Base-by-base conservation (phyloP, 2,888 invertebrate species). In the Schizaphis graminum region DNA sequence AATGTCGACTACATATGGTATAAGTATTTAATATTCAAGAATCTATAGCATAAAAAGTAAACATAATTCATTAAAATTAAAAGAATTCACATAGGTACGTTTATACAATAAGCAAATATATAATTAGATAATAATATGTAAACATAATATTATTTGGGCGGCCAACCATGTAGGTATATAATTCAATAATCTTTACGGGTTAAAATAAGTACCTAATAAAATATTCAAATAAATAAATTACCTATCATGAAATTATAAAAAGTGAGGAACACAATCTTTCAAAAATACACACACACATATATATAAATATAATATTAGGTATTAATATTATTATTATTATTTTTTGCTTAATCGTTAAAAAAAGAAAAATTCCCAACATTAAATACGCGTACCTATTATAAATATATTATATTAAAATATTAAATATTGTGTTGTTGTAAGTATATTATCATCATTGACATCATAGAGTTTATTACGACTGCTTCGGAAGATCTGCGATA, bases 401-500 rank as follows among this genome's bases (percentile, higher is more conserved):
- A 77, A 77, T 35, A 77, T 77, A 35, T 35, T 35, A 57, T 57
- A 26, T 57, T 53, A 53, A 53, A 53, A 77, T 77, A 35, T 77
- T 77, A 21, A 77, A 35, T 41, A 35, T 77, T 41, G 16, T 77
- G 77, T 35, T 35, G 35, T 35, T 35, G 77, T 8, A 77, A 35
- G 35, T 35, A 8, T 61, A 67, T 7, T 26, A 57, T 57, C 57
- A 57, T 26, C 57, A 57, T 57, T 7, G 35, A 1, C 16, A 35
- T 67, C 0, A 7, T 35, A 77, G 16, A 21, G 16, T 77, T n/a
- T 41, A 77, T 77, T 77, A 77, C 5, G 90, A 86, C 24, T 90
- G 94, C 44, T 94, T 94, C n/a, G 94, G 94, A 53, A 94, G 85
- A 91, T 94, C 94, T 28, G 94, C 94, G 26, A 94, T 94, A 61